A percentile compares a stretch with the other conserved stretches of the same genome.
Evolutionary conservation across 2,113 vertebrate genomes (phyloP).

Genomic region (Ailurus styani): DNA sequence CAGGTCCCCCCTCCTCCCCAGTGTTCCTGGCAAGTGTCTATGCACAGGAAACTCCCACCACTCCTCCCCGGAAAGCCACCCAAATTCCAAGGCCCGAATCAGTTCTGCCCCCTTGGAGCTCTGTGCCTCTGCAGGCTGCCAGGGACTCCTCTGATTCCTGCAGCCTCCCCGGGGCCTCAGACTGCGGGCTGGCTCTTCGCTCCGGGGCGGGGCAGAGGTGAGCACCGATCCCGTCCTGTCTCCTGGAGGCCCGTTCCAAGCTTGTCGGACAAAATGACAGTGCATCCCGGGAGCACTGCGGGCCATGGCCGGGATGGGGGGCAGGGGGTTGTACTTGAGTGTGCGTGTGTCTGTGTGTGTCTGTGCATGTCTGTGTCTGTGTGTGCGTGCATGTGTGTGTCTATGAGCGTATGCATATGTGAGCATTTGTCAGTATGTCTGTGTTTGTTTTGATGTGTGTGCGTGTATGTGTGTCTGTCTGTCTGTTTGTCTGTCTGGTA

Average conservation of each 20-base stretch:
- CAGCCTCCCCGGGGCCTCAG: not conserved
- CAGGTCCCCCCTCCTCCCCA: accelerated
- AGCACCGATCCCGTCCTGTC: not conserved
- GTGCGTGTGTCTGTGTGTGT: not conserved
- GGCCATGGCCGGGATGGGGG: not conserved
- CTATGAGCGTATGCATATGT: not conserved
- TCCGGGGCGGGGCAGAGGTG: not conserved
- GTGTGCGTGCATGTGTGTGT: not conserved
- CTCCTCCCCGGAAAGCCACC: not conserved
- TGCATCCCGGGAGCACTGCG: not conserved
- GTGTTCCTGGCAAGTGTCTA: too few species aligned
- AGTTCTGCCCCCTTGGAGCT: not conserved
- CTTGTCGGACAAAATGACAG: not conserved
- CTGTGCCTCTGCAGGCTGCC: not conserved
- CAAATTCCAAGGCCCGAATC: not conserved
- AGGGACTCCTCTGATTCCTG: not conserved
- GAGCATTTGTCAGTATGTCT: not conserved
- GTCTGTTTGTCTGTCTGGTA: not conserved
- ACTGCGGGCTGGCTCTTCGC: not conserved
- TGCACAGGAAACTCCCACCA: not conserved
- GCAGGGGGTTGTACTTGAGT: not conserved
- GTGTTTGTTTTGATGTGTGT: not conserved
- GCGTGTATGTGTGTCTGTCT: not conserved
- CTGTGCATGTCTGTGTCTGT: not conserved
- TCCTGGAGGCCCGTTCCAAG: not conserved